Conservation (phyloP, 2,797 vertebrate genomes). For the Hirundo rustica region DNA sequence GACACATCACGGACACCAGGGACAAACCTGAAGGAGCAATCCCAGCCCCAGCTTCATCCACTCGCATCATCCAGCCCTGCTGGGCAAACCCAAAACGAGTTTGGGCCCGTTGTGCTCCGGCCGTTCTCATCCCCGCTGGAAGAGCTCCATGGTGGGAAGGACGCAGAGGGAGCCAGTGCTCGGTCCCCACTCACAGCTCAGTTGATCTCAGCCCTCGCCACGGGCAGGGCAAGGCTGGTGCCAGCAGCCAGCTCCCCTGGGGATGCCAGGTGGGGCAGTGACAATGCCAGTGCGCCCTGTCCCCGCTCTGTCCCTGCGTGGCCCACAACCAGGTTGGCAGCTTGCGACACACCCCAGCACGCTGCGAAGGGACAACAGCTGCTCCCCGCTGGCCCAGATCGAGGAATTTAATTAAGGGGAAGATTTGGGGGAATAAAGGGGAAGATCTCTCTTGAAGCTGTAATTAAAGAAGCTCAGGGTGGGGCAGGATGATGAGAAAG, state of each 20-base stretch:
- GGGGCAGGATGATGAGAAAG: background rate
- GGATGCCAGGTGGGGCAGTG: background rate
- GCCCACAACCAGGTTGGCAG: background rate
- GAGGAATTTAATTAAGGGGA: conserved; percentile 51
- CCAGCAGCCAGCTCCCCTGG: background rate
- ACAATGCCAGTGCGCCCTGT: background rate
- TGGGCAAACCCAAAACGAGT: fast-evolving
- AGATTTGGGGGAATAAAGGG: conserved; percentile 56
- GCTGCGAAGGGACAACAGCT: conserved; percentile 48
- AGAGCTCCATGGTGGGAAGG: fast-evolving
- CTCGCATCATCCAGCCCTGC: background rate
- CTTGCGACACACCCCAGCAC: background rate
- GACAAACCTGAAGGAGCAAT: background rate
- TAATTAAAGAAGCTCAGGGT: conserved; percentile 34
- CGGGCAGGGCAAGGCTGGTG: background rate
- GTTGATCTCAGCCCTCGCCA: background rate
- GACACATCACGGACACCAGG: fast-evolving
- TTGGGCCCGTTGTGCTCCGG: fast-evolving
- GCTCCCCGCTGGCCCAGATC: conserved; percentile 30
- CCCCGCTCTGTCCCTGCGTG: fast-evolving
- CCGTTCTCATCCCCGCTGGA: fast-evolving
- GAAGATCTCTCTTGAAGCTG: conserved; percentile 26
- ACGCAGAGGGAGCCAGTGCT: fast-evolving
- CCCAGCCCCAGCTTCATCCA: background rate
- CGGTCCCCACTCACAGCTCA: fast-evolving